phyloP scores from a whole-genome alignment of 2,797 vertebrate genomes.

The Alectoris magna region DNA sequence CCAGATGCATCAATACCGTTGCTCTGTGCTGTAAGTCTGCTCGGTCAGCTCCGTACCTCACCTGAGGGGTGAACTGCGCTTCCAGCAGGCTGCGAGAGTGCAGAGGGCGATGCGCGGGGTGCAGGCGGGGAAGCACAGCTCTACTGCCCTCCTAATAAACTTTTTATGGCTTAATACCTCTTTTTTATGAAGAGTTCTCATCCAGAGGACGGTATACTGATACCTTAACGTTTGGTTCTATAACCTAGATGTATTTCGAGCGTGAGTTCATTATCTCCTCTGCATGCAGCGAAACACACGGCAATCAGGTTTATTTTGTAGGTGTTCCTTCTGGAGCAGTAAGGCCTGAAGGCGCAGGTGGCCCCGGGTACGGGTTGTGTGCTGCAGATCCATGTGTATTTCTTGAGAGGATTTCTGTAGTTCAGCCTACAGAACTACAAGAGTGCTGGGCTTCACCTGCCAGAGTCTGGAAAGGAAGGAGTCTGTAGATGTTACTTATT shows the following conservation, averaged over 20 bases:
- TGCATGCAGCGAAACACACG: not conserved
- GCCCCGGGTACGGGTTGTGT: not conserved
- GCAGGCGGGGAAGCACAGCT: not conserved
- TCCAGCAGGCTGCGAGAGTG: rapidly evolving
- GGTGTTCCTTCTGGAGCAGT: not conserved
- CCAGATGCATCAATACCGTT: not conserved
- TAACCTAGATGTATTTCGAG: not conserved
- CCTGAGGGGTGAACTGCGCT: rapidly evolving
- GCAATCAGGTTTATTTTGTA: not conserved
- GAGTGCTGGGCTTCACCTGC: not conserved
- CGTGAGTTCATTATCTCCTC: not conserved
- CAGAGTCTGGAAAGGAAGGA: not conserved
- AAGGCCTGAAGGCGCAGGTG: not conserved
- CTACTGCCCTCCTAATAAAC: rapidly evolving
- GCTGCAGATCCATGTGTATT: not conserved
- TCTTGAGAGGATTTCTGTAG: not conserved
- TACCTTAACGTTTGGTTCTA: not conserved
- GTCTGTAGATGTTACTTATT: slow-evolving; percentile 49
- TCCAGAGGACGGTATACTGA: not conserved
- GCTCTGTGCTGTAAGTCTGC: not conserved
- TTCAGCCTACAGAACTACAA: not conserved
- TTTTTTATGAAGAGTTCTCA: not conserved
- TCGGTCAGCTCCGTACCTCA: rapidly evolving
- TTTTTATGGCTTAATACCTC: not conserved
- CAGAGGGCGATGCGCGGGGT: not conserved